Evolutionary conservation across 2,113 vertebrate species (phyloP).

Genomic region (Theropithecus gelada): DNA sequence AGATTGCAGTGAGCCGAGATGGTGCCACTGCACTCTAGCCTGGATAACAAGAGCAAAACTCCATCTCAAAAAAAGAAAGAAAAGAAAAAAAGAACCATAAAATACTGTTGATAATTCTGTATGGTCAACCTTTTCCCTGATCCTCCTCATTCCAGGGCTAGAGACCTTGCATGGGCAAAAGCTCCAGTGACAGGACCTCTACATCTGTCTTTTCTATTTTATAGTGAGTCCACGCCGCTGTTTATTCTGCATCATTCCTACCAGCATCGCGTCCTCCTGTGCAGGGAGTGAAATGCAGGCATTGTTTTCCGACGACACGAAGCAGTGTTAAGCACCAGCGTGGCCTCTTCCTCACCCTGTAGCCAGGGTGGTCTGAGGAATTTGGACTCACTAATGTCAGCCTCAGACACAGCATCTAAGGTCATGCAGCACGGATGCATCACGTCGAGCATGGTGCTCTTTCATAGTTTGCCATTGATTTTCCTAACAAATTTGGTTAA

Average conservation of each 20-base stretch:
- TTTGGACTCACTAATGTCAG: neutral
- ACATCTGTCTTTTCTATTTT: neutral
- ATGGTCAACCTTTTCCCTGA: neutral
- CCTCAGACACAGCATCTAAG: neutral
- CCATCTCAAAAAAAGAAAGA: too few species aligned
- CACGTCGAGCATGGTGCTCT: neutral
- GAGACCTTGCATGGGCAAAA: neutral
- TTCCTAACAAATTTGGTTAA: neutral
- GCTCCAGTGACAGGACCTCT: neutral
- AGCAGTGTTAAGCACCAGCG: too few species aligned
- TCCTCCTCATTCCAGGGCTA: neutral
- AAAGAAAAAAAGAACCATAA: neutral
- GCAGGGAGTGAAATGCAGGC: neutral
- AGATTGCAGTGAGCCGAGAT: too few species aligned
- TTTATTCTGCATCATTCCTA: neutral
- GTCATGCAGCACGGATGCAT: too few species aligned
- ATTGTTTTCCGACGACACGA: neutral
- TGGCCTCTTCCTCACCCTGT: neutral
- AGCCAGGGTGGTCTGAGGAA: neutral
- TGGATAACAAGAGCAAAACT: too few species aligned
- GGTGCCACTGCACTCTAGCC: too few species aligned
- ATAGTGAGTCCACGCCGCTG: too few species aligned
- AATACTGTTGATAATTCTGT: neutral
- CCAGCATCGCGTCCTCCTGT: too few species aligned
- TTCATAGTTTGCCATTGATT: neutral